Percentiles rank a stretch among this genome's conserved stretches.
phyloP scores from a whole-genome alignment of 1,140 invertebrate genomes.

The Chrysoperla carnea region DNA sequence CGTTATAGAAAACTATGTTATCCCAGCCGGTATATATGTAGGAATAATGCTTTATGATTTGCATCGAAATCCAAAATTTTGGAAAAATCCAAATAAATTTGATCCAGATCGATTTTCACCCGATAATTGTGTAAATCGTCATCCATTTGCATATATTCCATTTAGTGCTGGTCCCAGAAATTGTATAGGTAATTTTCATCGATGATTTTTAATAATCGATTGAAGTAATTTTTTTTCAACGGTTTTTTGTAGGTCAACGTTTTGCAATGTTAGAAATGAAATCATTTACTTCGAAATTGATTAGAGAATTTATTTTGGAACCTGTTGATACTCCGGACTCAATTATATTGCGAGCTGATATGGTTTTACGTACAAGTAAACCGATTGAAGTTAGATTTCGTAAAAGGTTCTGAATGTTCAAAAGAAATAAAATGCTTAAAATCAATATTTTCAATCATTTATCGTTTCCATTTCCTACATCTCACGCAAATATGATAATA shows the following conservation, averaged over 20 bases:
- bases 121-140: conserved; percentile 18
- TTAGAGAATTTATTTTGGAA: conserved; percentile 19
- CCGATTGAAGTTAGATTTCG: too few relatives aligned
- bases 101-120: conserved; percentile 46
- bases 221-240: too few relatives aligned
- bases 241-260: conserved; percentile 22
- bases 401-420: too few relatives aligned
- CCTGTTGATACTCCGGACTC: not conserved
- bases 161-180: conserved; percentile 36
- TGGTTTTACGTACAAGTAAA: not conserved
- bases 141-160: conserved; percentile 29
- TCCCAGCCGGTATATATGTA: conserved; percentile 6
- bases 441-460: too few relatives aligned
- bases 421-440: too few relatives aligned
- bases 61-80: conserved; percentile 37
- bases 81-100: conserved; percentile 45
- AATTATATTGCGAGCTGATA: not conserved
- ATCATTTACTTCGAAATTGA: conserved; percentile 18
- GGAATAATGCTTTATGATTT: conserved; percentile 27
- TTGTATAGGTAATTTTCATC: conserved; percentile 27
- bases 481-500: too few relatives aligned
- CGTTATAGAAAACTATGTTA: conserved; percentile 10
- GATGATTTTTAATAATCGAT: not conserved
- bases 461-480: too few relatives aligned
- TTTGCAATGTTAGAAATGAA: conserved; percentile 28